Percentiles rank a stretch among this genome's conserved stretches.
phyloP scores from a whole-genome alignment of 35 echinoderm and acorn worm species.

The Stichopus chloronotus region DNA sequence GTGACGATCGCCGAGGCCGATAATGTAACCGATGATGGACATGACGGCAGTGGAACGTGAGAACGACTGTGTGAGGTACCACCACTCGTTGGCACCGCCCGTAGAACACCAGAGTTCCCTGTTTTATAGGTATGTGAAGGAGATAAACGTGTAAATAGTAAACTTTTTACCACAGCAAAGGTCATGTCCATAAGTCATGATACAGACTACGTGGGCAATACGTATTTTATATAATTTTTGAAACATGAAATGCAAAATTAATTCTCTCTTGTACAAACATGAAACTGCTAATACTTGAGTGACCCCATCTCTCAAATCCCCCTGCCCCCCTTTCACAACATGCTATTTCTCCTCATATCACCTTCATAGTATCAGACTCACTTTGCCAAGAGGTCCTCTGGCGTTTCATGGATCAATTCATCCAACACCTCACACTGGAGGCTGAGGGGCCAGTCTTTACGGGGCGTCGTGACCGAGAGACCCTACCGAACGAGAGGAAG shows the following conservation, averaged over 20 bases:
- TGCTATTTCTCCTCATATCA: too few species aligned
- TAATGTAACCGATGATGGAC: slow-evolving; percentile 99
- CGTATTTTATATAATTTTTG: too few species aligned
- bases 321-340: too few species aligned
- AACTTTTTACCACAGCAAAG: too few species aligned
- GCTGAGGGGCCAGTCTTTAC: slow-evolving; percentile 95
- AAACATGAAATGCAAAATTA: too few species aligned
- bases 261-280: too few species aligned
- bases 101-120: slow-evolving; percentile 97
- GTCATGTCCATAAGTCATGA: too few species aligned
- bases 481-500: slow-evolving; percentile 58
- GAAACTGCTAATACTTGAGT: too few species aligned
- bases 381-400: slow-evolving; percentile 90
- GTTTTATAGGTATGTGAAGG: too few species aligned
- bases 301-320: too few species aligned
- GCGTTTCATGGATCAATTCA: slow-evolving; percentile 90
- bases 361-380: slow-evolving; percentile 10
- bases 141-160: not conserved
- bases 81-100: slow-evolving; percentile 94
- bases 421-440: slow-evolving; percentile 82
- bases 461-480: slow-evolving; percentile 76
- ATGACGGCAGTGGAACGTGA: slow-evolving; percentile 97
- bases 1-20: slow-evolving; percentile 96
- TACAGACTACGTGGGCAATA: too few species aligned
- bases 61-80: slow-evolving; percentile 94